Evolutionary conservation across 1,140 invertebrate genomes (phyloP).

Genomic region (Drosophila funebris): DNA sequence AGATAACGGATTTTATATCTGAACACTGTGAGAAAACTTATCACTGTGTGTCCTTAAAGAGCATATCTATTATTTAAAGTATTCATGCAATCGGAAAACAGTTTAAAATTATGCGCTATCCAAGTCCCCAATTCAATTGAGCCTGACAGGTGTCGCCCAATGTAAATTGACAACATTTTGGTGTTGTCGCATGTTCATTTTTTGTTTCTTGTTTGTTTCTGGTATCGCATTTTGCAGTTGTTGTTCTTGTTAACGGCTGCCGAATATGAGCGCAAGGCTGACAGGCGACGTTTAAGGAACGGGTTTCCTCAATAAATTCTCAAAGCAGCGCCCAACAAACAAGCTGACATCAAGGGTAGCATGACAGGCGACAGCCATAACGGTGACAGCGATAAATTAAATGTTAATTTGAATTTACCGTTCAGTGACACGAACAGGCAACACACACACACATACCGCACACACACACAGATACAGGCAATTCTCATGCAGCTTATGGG

Average conservation of each 20-base stretch:
- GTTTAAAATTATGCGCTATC: background rate
- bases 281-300: conserved; percentile 23
- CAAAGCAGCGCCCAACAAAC: conserved; percentile 22
- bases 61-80: background rate
- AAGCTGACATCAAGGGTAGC: conserved; percentile 26
- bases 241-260: conserved; percentile 11
- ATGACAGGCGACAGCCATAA: conserved; percentile 81
- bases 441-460: conserved; percentile 25
- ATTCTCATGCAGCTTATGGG: conserved; percentile 25
- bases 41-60: background rate
- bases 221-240: background rate
- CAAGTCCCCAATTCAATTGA: conserved; percentile 3
- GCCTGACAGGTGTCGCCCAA: conserved; percentile 11
- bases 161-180: conserved; percentile 48
- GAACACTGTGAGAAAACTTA: background rate
- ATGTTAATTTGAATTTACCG: conserved; percentile 82
- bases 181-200: conserved; percentile 38
- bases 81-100: conserved; percentile 2
- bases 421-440: conserved; percentile 75
- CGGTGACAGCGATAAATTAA: conserved; percentile 82
- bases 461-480: conserved; percentile 25
- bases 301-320: conserved; percentile 78
- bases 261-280: conserved; percentile 61
- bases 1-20: conserved; percentile 9
- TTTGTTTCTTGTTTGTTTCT: background rate